These are phyloP conservation scores for Arenaria interpres DNA, from an alignment of 2,113 vertebrate genomes.

Conservation along the genomic window DNA sequence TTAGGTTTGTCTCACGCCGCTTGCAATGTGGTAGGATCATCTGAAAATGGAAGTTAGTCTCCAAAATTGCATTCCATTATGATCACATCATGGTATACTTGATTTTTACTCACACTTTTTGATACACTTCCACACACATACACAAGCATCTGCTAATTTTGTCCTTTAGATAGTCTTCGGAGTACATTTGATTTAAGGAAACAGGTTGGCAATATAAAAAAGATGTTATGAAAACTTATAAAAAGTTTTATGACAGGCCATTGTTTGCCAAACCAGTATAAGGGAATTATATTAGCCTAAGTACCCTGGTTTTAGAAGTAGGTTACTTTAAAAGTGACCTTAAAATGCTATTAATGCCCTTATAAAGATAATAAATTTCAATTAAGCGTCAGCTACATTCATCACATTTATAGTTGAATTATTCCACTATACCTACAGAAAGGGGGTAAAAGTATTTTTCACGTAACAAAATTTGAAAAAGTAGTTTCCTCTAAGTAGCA, in stretches of 20 bases:
- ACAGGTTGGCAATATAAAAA: background rate
- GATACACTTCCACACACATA: background rate
- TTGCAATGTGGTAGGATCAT: background rate
- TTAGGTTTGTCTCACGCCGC: background rate
- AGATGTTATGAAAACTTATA: background rate
- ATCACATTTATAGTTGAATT: background rate
- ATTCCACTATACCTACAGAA: background rate
- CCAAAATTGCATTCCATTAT: background rate
- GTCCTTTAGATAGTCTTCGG: background rate
- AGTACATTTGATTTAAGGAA: background rate
- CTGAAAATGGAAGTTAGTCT: background rate
- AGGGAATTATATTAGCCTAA: background rate
- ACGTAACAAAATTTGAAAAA: background rate
- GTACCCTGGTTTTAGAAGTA: background rate
- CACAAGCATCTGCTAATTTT: background rate
- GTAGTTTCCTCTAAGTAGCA: background rate
- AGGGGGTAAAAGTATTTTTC: background rate
- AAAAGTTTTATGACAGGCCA: background rate
- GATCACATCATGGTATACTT: background rate
- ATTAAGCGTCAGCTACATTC: background rate
- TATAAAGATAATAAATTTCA: background rate
- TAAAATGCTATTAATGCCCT: background rate
- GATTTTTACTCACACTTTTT: background rate
- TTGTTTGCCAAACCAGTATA: background rate
- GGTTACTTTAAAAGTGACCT: background rate